Evolutionary conservation across 2,113 vertebrate species (phyloP), one percentile per base, ranked within the genome.

Genomic region (Chlamydotis undulata): DNA sequence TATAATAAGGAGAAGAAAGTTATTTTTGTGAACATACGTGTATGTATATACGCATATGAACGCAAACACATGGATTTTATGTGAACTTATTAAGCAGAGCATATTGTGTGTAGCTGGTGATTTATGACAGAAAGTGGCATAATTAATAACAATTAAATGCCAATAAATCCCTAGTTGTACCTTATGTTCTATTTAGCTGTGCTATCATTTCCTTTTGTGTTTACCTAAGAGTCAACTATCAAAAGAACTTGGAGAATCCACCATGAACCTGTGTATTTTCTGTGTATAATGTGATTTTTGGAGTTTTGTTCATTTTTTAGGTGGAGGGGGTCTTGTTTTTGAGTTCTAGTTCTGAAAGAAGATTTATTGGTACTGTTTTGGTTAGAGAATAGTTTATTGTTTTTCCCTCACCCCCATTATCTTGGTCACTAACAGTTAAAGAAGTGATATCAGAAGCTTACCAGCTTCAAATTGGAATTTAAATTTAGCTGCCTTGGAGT

Each of bases 121-220:
- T 92, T 96, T 88, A 88, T 28, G 4, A 39, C 12, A 39, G 41
- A 63, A 93, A 61, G 17, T 52, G 7, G 33, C n/a, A 37, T 19
- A 10, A 85, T 94, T 85, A 88, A 83, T 88, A 95, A 88, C 50
- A 94, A 93, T 88, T 93, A 91, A 94, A 77, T 70, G 50, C 37
- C n/a, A 92, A 22, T 97, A 94, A 88, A 86, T 80, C n/a, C 53
- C 71, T 96, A 94, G 91, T 73, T 87, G 50, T 60, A 41, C 73
- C 80, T 83, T 97, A 83, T 87, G 70, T 11, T 75, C 5, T 35
- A 22, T n/a, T 28, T 45, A 90, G 56, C 73, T 77, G 19, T 63
- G 37, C 29, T 35, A 14, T 59, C 7, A 33, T 53, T 93, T 85
- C 12, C 19, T 80, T 93, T 78, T 47, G 8, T 47, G 8, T 86